A percentile compares a stretch with the other conserved stretches of the same genome.
phyloP scores from a whole-genome alignment of 2,888 invertebrate species.

The Ctena decussata region DNA sequence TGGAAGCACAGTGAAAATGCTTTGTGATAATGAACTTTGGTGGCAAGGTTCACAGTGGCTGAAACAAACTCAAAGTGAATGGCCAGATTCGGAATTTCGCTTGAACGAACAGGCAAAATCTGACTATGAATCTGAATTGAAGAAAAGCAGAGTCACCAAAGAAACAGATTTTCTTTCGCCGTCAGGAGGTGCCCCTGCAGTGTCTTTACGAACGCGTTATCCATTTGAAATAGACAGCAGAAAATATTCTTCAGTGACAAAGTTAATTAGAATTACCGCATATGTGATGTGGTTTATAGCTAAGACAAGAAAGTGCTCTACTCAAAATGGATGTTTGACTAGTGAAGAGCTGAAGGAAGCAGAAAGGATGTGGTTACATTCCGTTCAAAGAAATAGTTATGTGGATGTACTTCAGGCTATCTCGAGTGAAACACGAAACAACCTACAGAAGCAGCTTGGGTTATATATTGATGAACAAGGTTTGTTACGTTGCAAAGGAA shows the following conservation, averaged over 20 bases:
- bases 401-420: not conserved
- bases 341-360: conserved; percentile 14
- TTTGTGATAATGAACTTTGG: too few species aligned
- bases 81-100: too few species aligned
- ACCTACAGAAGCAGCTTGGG: conserved; percentile 15
- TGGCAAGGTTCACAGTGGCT: too few species aligned
- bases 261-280: not conserved
- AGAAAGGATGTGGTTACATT: conserved; percentile 16
- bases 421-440: not conserved
- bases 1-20: too few species aligned
- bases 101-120: not conserved
- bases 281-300: not conserved
- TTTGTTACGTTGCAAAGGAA: conserved; percentile 6
- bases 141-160: not conserved
- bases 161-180: not conserved
- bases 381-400: conserved; percentile 12
- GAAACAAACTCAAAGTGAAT: too few species aligned
- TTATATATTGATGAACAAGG: not conserved
- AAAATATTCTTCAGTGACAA: not conserved
- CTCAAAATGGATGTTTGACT: not conserved
- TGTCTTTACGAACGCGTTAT: too few species aligned
- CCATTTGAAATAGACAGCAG: too few species aligned
- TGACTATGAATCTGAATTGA: not conserved
- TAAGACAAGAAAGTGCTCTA: not conserved
- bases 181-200: too few species aligned